These are phyloP conservation scores for Gonocerus acuteangulatus DNA, from an alignment of 2,888 invertebrate species.

Conservation along the genomic window DNA sequence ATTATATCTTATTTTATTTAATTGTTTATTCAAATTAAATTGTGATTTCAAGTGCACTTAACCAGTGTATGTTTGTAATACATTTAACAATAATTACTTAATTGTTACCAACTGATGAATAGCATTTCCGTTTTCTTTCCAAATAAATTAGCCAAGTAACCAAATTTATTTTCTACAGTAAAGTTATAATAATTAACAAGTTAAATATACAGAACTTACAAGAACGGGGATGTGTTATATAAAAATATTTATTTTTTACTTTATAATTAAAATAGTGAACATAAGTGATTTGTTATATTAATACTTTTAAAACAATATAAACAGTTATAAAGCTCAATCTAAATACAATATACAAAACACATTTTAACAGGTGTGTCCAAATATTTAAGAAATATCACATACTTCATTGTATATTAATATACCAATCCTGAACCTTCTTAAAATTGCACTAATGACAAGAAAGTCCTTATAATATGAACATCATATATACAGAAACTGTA, in stretches of 20 bases:
- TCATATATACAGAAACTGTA: not conserved
- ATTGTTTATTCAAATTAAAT: no score
- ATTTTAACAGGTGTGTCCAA: not conserved
- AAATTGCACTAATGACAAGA: not conserved
- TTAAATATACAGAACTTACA: no score
- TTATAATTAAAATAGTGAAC: not conserved
- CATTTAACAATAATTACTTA: no score
- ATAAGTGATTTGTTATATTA: not conserved
- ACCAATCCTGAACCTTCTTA: not conserved
- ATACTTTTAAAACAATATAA: not conserved
- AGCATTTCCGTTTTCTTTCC: no score
- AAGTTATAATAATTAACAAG: no score
- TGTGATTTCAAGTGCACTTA: no score
- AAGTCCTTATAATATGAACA: not conserved
- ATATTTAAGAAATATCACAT: not conserved
- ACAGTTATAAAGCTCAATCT: not conserved
- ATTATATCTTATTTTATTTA: no score
- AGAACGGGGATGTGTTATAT: not conserved
- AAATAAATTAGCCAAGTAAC: no score
- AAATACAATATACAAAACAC: not conserved
- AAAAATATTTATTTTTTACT: not conserved
- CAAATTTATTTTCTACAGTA: no score
- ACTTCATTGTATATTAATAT: not conserved
- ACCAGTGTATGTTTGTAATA: no score
- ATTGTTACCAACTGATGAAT: no score